A percentile compares a stretch with the other conserved stretches of the same genome.
phyloP scores from a whole-genome alignment of 1,140 invertebrate genomes.

The Forficula auricularia region DNA sequence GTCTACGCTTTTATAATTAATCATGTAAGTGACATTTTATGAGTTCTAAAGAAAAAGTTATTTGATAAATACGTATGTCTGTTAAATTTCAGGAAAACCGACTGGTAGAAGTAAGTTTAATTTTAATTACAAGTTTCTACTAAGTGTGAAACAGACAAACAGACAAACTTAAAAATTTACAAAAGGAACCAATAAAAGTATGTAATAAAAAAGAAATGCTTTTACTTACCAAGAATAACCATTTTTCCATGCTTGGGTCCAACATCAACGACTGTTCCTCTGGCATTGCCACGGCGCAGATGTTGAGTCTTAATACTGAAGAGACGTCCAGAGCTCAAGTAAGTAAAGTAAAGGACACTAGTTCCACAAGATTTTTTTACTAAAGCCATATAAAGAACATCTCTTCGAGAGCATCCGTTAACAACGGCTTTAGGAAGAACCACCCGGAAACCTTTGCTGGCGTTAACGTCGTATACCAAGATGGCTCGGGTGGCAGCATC shows the following conservation, averaged over 20 bases:
- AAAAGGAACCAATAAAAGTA: too few relatives aligned
- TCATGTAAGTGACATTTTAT: too few relatives aligned
- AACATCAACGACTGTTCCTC: conserved; percentile 33
- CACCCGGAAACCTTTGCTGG: conserved; percentile 26
- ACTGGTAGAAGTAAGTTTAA: too few relatives aligned
- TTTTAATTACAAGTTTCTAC: too few relatives aligned
- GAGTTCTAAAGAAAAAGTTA: too few relatives aligned
- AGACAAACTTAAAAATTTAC: too few relatives aligned
- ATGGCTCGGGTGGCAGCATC: conserved; percentile 42
- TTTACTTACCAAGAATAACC: conserved; percentile 28
- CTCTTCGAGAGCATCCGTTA: conserved; percentile 23
- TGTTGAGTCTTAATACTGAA: conserved; percentile 36
- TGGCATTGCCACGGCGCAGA: conserved; percentile 29
- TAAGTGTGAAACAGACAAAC: too few relatives aligned
- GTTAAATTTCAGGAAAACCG: too few relatives aligned
- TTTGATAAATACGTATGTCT: too few relatives aligned
- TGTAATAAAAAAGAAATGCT: too few relatives aligned
- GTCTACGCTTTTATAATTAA: too few relatives aligned
- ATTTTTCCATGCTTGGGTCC: conserved; percentile 33
- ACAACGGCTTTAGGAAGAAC: conserved; percentile 21
- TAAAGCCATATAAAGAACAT: conserved; percentile 38
- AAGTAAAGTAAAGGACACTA: conserved; percentile 35
- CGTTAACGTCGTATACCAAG: conserved; percentile 40
- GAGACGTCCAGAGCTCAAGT: conserved; percentile 31
- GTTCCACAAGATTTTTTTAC: conserved; percentile 29